Evolutionary conservation across 2,797 vertebrate species (phyloP).

Genomic region (Coccyzus lansbergi): DNA sequence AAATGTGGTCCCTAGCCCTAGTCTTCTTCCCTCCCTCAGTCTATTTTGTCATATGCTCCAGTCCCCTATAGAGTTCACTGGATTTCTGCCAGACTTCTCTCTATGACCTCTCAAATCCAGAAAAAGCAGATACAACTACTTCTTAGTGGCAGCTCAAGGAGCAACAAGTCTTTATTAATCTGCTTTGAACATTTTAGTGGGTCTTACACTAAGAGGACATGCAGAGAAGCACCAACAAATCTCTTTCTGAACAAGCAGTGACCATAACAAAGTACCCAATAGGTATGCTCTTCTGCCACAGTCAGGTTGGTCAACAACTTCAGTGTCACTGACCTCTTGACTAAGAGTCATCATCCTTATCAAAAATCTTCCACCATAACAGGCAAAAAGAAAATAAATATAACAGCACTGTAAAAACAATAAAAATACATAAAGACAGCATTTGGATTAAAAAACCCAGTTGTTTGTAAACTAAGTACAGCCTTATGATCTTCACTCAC

Average conservation of each 20-base stretch:
- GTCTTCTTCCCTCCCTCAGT: not conserved
- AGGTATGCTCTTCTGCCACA: not conserved
- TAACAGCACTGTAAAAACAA: not conserved
- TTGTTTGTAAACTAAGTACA: not conserved
- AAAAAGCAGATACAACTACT: not conserved
- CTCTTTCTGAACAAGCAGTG: not conserved
- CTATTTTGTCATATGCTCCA: not conserved
- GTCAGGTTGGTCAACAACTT: not conserved
- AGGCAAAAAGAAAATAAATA: not conserved
- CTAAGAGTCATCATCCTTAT: constrained; percentile 6
- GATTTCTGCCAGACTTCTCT: not conserved
- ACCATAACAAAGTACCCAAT: not conserved
- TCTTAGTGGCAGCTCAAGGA: not conserved
- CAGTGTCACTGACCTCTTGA: not conserved
- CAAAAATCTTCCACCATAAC: not conserved
- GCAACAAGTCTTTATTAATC: not conserved
- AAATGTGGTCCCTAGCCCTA: not conserved
- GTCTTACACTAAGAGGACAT: not conserved
- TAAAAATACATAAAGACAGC: not conserved
- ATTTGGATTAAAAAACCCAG: not conserved
- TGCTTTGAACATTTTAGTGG: not conserved
- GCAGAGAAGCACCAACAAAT: not conserved
- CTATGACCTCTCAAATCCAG: not conserved
- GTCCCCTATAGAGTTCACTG: not conserved
- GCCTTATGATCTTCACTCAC: not conserved